These are phyloP conservation scores for Naja naja DNA, from an alignment of 2,113 vertebrate species.

Conservation along the genomic window DNA sequence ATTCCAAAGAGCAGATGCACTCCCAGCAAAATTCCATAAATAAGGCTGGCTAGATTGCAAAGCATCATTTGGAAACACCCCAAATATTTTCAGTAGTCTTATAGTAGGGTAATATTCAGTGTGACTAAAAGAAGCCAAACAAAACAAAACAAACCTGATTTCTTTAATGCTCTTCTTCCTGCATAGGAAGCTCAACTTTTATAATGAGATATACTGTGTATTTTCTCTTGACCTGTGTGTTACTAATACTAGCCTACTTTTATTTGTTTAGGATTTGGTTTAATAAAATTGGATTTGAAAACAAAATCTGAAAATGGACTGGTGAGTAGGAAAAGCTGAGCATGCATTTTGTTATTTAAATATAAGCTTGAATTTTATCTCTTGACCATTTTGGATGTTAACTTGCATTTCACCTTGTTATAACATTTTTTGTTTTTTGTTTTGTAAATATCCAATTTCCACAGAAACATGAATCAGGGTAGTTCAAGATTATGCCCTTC, in stretches of 20 bases:
- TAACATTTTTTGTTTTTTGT: neutral
- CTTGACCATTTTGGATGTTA: fast-evolving
- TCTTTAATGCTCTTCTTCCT: neutral
- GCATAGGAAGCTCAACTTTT: neutral
- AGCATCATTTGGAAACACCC: neutral
- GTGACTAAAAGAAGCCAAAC: neutral
- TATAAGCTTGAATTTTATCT: neutral
- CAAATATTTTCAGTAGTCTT: neutral
- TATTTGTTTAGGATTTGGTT: conserved; percentile 84
- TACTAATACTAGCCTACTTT: conserved; percentile 10
- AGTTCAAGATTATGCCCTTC: neutral
- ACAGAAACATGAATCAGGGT: neutral
- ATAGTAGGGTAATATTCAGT: neutral
- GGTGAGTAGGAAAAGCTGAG: conserved; percentile 75
- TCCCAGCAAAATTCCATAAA: neutral
- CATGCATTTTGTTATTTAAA: neutral
- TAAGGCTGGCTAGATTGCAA: neutral
- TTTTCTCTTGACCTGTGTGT: neutral
- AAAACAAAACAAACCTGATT: neutral
- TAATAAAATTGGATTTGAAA: conserved; percentile 96
- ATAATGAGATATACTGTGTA: conserved; percentile 8
- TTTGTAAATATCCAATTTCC: neutral
- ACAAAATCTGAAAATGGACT: conserved; percentile 96
- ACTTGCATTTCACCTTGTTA: fast-evolving
- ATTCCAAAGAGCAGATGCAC: neutral